A percentile compares a stretch with the other conserved stretches of the same genome.
These are phyloP conservation scores for Drosophila hamatofila DNA, from an alignment of 2,888 invertebrate genomes.

Conservation along the genomic window DNA sequence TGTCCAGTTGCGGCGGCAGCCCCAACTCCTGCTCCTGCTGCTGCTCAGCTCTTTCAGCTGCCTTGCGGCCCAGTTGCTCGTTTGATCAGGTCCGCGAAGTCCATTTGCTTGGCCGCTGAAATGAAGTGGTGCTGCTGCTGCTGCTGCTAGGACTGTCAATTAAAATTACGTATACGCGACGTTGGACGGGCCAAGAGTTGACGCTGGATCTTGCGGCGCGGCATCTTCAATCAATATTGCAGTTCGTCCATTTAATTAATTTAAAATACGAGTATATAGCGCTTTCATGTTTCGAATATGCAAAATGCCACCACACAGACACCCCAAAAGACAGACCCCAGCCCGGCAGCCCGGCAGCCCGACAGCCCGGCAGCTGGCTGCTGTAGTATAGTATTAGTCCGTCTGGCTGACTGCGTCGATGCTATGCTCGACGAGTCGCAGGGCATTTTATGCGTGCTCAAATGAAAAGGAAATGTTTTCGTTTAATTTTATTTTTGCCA, in stretches of 20 bases:
- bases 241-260: constrained; percentile 74
- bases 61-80: constrained; percentile 12
- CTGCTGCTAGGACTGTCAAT: constrained; percentile 65
- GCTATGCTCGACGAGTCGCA: constrained; percentile 26
- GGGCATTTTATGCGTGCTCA: constrained; percentile 73
- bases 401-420: constrained; percentile 28
- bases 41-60: background rate
- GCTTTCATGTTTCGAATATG: constrained; percentile 62
- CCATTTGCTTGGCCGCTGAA: constrained; percentile 57
- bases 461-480: constrained; percentile 82
- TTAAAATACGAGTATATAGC: constrained; percentile 61
- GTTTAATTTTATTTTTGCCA: constrained; percentile 82
- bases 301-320: constrained; percentile 31
- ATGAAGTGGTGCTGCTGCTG: constrained; percentile 51
- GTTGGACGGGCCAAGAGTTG: background rate
- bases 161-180: constrained; percentile 67
- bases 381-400: constrained; percentile 41
- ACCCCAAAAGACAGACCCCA: background rate
- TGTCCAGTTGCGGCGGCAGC: constrained; percentile 75
- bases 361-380: no score
- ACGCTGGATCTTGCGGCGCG: background rate
- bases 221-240: constrained; percentile 71
- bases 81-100: constrained; percentile 53
- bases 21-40: background rate
- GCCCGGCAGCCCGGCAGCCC: no score